A percentile compares a stretch with the other conserved stretches of the same genome.
phyloP scores from a whole-genome alignment of 2,888 invertebrate species.

The Drosophila ochracea region DNA sequence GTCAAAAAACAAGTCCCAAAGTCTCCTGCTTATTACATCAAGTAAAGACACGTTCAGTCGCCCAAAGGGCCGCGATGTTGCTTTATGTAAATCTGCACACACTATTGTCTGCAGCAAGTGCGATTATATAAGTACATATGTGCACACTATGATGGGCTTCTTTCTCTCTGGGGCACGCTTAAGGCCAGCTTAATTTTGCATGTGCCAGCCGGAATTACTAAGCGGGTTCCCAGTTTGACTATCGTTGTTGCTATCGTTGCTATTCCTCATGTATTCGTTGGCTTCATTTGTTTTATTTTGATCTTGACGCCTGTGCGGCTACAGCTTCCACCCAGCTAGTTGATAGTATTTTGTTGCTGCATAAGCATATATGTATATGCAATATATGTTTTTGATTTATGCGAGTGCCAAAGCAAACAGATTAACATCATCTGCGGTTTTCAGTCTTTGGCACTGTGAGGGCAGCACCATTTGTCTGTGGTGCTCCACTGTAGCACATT shows the following conservation, averaged over 20 bases:
- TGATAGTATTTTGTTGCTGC: conserved; percentile 30
- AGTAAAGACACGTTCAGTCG: conserved; percentile 53
- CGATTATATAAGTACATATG: conserved; percentile 24
- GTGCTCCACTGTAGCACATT: not conserved
- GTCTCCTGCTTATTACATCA: conserved; percentile 74
- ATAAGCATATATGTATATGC: conserved; percentile 11
- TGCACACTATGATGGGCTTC: conserved; percentile 27
- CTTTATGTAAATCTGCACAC: conserved; percentile 62
- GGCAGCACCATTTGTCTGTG: not conserved
- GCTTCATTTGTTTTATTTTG: conserved; percentile 32
- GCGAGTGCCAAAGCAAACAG: conserved; percentile 39
- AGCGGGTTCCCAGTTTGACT: conserved; percentile 40
- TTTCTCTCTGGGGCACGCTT: conserved; percentile 61
- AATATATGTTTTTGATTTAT: conserved; percentile 48
- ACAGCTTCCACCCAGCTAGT: conserved; percentile 13
- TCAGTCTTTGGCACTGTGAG: not conserved
- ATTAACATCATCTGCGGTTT: conserved; percentile 33
- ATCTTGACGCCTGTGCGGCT: conserved; percentile 27
- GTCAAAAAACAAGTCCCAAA: conserved; percentile 65
- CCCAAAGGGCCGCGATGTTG: conserved; percentile 13
- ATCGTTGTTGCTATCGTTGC: conserved; percentile 8
- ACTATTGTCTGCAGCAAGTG: conserved; percentile 58
- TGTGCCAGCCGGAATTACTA: conserved; percentile 54
- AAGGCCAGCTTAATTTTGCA: conserved; percentile 74
- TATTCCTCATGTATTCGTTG: conserved; percentile 14